Conservation (phyloP, 2,888 invertebrate genomes). For the Halictus quadricinctus region DNA sequence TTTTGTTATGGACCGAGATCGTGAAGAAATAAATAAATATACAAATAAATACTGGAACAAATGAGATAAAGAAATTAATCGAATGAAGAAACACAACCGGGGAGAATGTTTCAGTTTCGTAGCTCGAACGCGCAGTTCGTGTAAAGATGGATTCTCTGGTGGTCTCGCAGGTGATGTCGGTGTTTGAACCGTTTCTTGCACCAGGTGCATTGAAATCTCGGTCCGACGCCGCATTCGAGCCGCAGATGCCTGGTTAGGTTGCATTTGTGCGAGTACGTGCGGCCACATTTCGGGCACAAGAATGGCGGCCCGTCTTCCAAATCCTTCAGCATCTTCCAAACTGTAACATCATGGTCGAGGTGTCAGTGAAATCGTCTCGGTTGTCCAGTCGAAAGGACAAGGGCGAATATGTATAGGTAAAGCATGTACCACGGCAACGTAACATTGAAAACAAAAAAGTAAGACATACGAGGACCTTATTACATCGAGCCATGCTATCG, state of each 20-base stretch:
- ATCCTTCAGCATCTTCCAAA: slow-evolving; percentile 68
- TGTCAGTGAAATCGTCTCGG: slow-evolving; percentile 27
- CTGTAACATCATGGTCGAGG: slow-evolving; percentile 64
- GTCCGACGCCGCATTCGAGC: slow-evolving; percentile 80
- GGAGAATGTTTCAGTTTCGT: slow-evolving; percentile 54
- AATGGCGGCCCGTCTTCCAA: slow-evolving; percentile 75
- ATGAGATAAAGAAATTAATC: neutral
- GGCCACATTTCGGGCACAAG: slow-evolving; percentile 77
- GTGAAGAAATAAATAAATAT: slow-evolving; percentile 25
- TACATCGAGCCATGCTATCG: slow-evolving; percentile 54
- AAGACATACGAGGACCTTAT: slow-evolving; percentile 6
- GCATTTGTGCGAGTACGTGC: slow-evolving; percentile 78
- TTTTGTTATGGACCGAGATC: neutral
- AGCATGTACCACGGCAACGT: slow-evolving; percentile 45
- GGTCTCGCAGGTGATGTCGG: slow-evolving; percentile 81
- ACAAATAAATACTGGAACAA: slow-evolving; percentile 34
- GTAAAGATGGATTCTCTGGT: slow-evolving; percentile 76
- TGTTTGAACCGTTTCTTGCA: slow-evolving; percentile 81
- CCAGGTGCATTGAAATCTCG: slow-evolving; percentile 77
- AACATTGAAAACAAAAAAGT: slow-evolving; percentile 29
- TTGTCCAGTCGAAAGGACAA: neutral
- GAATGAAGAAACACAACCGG: neutral
- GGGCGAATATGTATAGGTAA: neutral
- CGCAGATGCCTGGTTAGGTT: slow-evolving; percentile 79
- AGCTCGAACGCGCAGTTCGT: slow-evolving; percentile 61